A percentile compares a stretch with the other conserved stretches of the same genome.
These are phyloP conservation scores for Athene cunicularia DNA, from an alignment of 2,113 vertebrate species.

Conservation along the genomic window DNA sequence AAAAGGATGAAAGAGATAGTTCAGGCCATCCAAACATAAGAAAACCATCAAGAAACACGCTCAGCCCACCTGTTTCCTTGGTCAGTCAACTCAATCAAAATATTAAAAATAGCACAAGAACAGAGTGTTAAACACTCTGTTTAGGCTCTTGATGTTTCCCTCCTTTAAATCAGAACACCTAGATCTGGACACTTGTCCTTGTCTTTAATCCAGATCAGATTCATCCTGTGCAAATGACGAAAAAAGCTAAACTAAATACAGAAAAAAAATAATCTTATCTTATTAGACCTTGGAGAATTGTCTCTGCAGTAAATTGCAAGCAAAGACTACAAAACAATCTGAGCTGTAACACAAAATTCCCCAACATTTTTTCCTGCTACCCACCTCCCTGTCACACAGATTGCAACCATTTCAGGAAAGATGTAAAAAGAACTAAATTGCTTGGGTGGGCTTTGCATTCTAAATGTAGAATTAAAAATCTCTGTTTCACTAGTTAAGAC, in stretches of 20 bases:
- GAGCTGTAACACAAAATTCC: background rate
- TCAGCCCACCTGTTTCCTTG: background rate
- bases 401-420: constrained; percentile 10
- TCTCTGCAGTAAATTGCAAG: background rate
- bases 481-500: constrained; percentile 5
- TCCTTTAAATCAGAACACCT: background rate
- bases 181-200: background rate
- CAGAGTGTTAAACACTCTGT: background rate
- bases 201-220: background rate
- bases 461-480: constrained; percentile 22
- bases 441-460: background rate
- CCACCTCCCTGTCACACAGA: background rate
- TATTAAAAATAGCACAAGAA: background rate
- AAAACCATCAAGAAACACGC: background rate
- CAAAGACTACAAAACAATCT: background rate
- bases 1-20: background rate
- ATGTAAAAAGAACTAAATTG: constrained; percentile 12
- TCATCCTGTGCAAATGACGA: background rate
- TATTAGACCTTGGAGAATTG: background rate
- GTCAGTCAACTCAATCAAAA: background rate
- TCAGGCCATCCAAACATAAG: background rate
- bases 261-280: background rate
- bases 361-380: background rate
- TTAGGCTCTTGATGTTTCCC: background rate
- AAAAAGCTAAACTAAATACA: background rate